Conservation (phyloP, 1,140 invertebrate genomes). For the Brachionus plicatilis region DNA sequence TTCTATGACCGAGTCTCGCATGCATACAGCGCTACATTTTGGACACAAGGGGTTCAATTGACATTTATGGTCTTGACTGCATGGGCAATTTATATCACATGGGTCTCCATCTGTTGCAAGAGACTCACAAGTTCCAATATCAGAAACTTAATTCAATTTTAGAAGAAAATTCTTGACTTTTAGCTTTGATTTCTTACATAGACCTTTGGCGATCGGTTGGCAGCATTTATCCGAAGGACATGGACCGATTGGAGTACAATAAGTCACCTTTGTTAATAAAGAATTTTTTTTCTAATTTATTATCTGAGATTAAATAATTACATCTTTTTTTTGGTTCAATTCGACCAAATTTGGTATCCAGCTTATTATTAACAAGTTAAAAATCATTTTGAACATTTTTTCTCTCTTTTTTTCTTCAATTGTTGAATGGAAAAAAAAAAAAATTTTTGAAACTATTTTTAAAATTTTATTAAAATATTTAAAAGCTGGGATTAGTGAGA, state of each 20-base stretch:
- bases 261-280: not conserved
- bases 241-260: not conserved
- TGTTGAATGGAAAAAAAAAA: not conserved
- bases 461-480: not conserved
- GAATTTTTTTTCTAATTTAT: not conserved
- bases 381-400: not conserved
- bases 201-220: not conserved
- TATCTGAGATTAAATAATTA: not conserved
- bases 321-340: not conserved
- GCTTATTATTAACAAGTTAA: not conserved
- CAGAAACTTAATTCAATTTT: not conserved
- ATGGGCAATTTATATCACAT: conserved; percentile 25
- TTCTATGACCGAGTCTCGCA: not conserved
- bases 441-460: not conserved
- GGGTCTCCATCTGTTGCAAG: not conserved
- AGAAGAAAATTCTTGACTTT: not conserved
- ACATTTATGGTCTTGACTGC: not conserved
- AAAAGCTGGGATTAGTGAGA: not conserved
- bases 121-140: conserved; percentile 4
- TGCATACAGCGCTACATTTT: not conserved
- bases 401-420: not conserved
- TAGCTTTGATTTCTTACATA: not conserved
- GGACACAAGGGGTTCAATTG: not conserved
- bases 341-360: not conserved
- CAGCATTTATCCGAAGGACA: not conserved